These are phyloP conservation scores for Hyaena hyaena DNA, from an alignment of 2,113 vertebrate genomes.

Conservation along the genomic window DNA sequence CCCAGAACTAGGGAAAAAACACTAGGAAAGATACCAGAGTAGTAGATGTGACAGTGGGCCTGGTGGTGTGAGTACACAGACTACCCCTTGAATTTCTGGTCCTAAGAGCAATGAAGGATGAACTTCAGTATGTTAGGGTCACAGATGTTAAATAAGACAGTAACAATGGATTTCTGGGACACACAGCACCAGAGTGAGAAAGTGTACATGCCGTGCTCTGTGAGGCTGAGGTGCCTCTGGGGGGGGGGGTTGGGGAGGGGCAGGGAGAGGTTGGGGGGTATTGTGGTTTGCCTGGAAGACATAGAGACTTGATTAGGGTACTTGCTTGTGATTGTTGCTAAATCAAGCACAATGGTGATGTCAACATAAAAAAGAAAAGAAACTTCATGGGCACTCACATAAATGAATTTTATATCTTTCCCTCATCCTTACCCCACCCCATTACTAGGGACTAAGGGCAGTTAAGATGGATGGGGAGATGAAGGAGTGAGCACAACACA, in stretches of 20 bases:
- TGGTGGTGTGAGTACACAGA: background rate
- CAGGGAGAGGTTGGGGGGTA: background rate
- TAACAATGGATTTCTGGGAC: background rate
- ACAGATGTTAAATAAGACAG: background rate
- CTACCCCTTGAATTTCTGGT: background rate
- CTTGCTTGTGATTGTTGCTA: background rate
- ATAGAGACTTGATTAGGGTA: background rate
- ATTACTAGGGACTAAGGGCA: background rate
- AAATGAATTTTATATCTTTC: background rate
- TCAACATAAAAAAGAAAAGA: background rate
- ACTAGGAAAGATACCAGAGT: background rate
- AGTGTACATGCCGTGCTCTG: fast-evolving
- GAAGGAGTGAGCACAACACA: background rate
- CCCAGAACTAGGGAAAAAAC: background rate
- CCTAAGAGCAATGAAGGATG: background rate
- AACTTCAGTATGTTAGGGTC: background rate
- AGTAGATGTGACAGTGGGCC: background rate
- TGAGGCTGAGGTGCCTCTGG: background rate
- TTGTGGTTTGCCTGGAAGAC: background rate
- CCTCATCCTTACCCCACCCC: fast-evolving
- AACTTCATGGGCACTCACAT: background rate
- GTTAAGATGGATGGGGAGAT: background rate
- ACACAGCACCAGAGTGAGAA: background rate
- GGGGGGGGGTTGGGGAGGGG: background rate
- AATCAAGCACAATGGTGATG: background rate